Evolutionary conservation across 2,113 vertebrate species (phyloP).

Genomic region (Microcebus griseorufus): DNA sequence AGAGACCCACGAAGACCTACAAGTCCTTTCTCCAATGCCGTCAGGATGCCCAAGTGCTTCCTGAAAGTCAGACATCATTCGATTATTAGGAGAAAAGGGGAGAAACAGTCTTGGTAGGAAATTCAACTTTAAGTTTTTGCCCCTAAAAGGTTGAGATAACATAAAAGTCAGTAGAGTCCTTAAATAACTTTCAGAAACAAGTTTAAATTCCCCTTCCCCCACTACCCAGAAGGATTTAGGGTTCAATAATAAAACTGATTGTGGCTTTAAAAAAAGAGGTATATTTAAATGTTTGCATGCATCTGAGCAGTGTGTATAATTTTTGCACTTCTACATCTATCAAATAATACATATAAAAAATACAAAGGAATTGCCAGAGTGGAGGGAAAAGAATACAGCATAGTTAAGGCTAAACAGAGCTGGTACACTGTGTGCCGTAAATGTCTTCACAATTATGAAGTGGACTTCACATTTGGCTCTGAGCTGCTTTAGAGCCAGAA

Average conservation of each 20-base stretch:
- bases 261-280: not conserved
- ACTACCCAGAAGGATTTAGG: not conserved
- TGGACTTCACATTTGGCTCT: not conserved
- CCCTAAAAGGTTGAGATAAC: not conserved
- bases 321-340: not conserved
- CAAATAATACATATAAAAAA: not conserved
- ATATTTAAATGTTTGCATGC: not conserved
- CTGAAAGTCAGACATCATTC: not conserved
- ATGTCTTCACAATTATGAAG: not conserved
- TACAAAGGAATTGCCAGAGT: not conserved
- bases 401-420: not conserved
- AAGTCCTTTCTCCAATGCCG: not conserved
- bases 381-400: not conserved
- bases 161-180: not conserved
- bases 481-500: not conserved
- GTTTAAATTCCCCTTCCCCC: not conserved
- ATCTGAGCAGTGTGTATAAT: not conserved
- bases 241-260: conserved; percentile 17
- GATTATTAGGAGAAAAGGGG: not conserved
- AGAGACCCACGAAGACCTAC: not conserved
- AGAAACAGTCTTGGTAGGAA: not conserved
- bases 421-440: accelerated
- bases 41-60: not conserved
- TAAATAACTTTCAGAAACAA: conserved; percentile 21
- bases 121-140: not conserved